phyloP scores from a whole-genome alignment of 2,888 invertebrate species.

The Tetrapedia diversipes region DNA sequence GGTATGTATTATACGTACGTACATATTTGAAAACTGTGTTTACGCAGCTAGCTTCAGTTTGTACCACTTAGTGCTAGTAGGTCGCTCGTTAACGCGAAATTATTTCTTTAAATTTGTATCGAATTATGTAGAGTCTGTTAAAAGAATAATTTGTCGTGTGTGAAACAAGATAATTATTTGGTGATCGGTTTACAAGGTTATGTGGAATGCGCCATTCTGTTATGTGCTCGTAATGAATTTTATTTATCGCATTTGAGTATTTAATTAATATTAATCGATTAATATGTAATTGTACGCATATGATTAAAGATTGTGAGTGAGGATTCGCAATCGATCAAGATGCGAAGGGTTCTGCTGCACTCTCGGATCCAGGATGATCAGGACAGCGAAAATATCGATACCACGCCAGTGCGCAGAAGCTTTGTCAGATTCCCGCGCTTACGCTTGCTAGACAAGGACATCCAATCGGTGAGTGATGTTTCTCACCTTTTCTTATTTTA shows the following conservation, averaged over 20 bases:
- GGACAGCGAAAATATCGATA: conserved; percentile 27
- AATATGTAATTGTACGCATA: background rate
- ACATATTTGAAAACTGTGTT: background rate
- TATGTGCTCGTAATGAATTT: background rate
- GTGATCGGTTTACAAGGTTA: background rate
- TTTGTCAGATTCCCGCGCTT: conserved; percentile 58
- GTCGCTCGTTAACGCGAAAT: background rate
- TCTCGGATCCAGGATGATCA: conserved; percentile 29
- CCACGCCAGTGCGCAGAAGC: conserved; percentile 67
- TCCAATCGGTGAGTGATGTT: conserved; percentile 67
- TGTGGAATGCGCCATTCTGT: background rate
- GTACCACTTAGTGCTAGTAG: background rate
- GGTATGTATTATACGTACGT: too few species aligned
- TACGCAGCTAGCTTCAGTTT: background rate
- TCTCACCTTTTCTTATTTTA: background rate
- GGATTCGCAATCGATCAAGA: conserved; percentile 28
- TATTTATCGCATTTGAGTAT: too few species aligned
- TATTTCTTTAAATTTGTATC: background rate
- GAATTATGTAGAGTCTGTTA: background rate
- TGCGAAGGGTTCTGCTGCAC: conserved; percentile 61
- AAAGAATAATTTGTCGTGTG: background rate
- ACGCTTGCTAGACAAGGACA: conserved; percentile 66
- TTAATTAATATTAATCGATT: background rate
- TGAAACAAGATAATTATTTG: background rate
- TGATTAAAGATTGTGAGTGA: background rate